Conservation (phyloP, 2,888 invertebrate genomes). For the Elysia crispata region DNA sequence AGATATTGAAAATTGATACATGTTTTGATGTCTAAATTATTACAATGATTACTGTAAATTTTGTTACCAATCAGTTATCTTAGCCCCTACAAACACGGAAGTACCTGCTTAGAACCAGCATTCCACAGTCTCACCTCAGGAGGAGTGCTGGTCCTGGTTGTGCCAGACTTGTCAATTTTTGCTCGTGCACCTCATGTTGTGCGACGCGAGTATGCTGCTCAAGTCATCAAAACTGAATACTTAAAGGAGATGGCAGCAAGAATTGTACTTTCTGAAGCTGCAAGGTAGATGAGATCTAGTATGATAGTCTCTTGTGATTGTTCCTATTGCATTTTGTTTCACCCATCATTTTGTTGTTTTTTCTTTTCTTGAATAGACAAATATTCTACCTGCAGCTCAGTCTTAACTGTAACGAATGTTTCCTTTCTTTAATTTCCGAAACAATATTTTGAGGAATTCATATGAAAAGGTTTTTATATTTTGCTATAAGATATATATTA, state of each 20-base stretch:
- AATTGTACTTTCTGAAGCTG: conserved; percentile 66
- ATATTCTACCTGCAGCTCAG: too few relatives aligned
- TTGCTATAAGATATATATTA: too few relatives aligned
- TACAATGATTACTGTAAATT: conserved; percentile 40
- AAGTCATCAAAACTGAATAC: conserved; percentile 71
- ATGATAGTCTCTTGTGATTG: neutral
- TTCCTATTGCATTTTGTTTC: neutral
- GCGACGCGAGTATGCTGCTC: conserved; percentile 66
- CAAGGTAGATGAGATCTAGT: conserved; percentile 56
- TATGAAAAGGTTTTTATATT: too few relatives aligned
- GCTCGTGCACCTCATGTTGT: conserved; percentile 68
- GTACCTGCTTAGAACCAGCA: conserved; percentile 66
- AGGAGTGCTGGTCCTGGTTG: conserved; percentile 69
- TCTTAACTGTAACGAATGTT: too few relatives aligned
- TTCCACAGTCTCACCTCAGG: conserved; percentile 67
- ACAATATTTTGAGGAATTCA: too few relatives aligned
- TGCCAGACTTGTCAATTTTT: conserved; percentile 71
- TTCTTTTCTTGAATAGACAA: too few relatives aligned
- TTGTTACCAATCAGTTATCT: conserved; percentile 45
- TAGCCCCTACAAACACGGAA: conserved; percentile 65
- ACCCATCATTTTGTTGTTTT: too few relatives aligned
- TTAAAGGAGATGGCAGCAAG: conserved; percentile 71
- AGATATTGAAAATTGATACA: too few relatives aligned
- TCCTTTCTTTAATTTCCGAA: too few relatives aligned
- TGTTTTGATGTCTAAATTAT: neutral